Conservation (phyloP, 2,888 invertebrate genomes). For the Brachypterus glaber region DNA sequence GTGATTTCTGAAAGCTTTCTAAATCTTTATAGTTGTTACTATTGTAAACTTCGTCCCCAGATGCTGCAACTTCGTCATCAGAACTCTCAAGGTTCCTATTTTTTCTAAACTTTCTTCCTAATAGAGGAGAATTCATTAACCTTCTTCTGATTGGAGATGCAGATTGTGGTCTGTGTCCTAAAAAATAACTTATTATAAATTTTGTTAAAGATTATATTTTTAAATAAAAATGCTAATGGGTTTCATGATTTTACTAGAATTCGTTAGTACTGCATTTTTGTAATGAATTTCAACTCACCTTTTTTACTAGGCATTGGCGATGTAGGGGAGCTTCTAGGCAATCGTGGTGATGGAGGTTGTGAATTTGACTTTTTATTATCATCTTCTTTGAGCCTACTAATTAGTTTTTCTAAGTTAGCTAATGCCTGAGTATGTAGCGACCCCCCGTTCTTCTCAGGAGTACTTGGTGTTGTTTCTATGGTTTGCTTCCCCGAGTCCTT, state of each 20-base stretch:
- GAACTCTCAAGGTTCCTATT: slow-evolving; percentile 66
- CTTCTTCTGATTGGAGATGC: slow-evolving; percentile 71
- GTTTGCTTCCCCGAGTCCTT: slow-evolving; percentile 30
- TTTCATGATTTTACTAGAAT: no score
- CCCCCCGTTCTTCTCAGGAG: slow-evolving; percentile 24
- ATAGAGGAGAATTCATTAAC: slow-evolving; percentile 73
- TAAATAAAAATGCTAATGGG: no score
- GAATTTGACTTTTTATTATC: slow-evolving; percentile 42
- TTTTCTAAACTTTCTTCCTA: slow-evolving; percentile 65
- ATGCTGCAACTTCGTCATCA: slow-evolving; percentile 62
- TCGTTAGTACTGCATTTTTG: no score
- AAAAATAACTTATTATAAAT: not conserved
- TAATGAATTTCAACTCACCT: no score
- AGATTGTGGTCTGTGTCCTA: slow-evolving; percentile 61
- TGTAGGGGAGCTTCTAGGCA: slow-evolving; percentile 68
- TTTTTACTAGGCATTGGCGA: slow-evolving; percentile 65
- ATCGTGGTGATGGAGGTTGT: slow-evolving; percentile 48
- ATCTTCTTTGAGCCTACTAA: slow-evolving; percentile 47
- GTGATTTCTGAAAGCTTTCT: slow-evolving; percentile 87
- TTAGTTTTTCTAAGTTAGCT: slow-evolving; percentile 49
- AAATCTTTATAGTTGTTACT: slow-evolving; percentile 73
- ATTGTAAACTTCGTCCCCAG: slow-evolving; percentile 51
- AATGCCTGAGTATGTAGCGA: slow-evolving; percentile 45
- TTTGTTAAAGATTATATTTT: not conserved
- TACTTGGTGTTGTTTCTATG: slow-evolving; percentile 23